Evolutionary conservation across 2,113 vertebrate species (phyloP).

Genomic region (Vombatus ursinus): DNA sequence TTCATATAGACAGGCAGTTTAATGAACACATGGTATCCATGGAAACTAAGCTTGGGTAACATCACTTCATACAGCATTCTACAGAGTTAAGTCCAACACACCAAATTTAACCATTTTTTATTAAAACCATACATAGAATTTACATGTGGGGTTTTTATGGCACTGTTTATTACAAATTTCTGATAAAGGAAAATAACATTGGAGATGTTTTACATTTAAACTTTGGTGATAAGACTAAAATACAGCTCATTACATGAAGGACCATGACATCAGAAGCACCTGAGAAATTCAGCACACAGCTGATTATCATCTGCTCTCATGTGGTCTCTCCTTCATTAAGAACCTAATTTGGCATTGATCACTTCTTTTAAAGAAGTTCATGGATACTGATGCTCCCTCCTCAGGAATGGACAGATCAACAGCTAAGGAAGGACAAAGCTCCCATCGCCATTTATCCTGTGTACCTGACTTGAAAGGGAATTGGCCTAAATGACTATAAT

Average conservation of each 20-base stretch:
- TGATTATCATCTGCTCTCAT: neutral
- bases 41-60: neutral
- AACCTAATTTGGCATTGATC: neutral
- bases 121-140: conserved; percentile 30
- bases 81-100: neutral
- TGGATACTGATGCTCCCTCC: neutral
- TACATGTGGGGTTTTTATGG: conserved; percentile 59
- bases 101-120: conserved; percentile 15
- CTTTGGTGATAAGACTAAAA: conserved; percentile 59
- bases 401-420: neutral
- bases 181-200: conserved; percentile 65
- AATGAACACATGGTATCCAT: neutral
- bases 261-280: conserved; percentile 16
- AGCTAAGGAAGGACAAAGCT: neutral
- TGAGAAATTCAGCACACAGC: neutral
- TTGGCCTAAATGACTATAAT: neutral
- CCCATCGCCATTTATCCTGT: neutral
- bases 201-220: conserved; percentile 57
- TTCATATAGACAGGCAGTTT: neutral
- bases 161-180: conserved; percentile 76
- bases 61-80: neutral
- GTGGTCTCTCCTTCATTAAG: neutral
- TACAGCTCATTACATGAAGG: neutral
- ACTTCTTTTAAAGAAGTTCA: neutral
- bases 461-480: conserved; percentile 23